A percentile compares a stretch with the other conserved stretches of the same genome.
Evolutionary conservation across 2,113 vertebrate species (phyloP).

Genomic region (Cnemophilus loriae): DNA sequence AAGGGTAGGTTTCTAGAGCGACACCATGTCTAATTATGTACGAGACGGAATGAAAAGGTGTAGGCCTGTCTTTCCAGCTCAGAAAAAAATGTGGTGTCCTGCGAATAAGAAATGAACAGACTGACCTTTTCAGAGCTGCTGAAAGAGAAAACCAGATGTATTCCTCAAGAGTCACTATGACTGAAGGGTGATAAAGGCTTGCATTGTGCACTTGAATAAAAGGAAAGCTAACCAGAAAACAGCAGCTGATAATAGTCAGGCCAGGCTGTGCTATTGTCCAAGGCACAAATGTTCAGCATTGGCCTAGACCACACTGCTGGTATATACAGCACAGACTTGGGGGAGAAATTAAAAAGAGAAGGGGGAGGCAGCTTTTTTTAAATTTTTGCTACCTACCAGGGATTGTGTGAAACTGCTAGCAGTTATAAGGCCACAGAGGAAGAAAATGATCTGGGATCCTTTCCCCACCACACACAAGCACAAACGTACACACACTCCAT

Average conservation of each 20-base stretch:
- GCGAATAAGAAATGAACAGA: conserved; percentile 82
- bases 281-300: conserved; percentile 79
- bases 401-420: conserved; percentile 62
- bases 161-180: conserved; percentile 85
- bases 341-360: background rate
- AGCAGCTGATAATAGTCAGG: conserved; percentile 83
- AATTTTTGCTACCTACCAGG: conserved; percentile 63
- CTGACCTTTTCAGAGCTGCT: conserved; percentile 82
- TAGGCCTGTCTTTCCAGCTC: conserved; percentile 79
- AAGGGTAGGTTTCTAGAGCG: conserved; percentile 73
- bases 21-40: conserved; percentile 76
- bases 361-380: conserved; percentile 23
- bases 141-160: conserved; percentile 86
- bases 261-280: conserved; percentile 81
- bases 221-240: conserved; percentile 83
- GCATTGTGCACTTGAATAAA: conserved; percentile 81
- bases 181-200: conserved; percentile 80
- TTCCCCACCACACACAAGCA: conserved; percentile 8
- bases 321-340: conserved; percentile 64
- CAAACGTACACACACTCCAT: background rate
- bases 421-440: conserved; percentile 59
- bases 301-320: conserved; percentile 81
- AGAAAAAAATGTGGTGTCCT: conserved; percentile 73
- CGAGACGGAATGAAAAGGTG: conserved; percentile 76
- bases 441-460: conserved; percentile 29